A percentile compares a stretch with the other conserved stretches of the same genome.
Conservation (phyloP, 2,888 invertebrate genomes). For the Lypha dubia region DNA sequence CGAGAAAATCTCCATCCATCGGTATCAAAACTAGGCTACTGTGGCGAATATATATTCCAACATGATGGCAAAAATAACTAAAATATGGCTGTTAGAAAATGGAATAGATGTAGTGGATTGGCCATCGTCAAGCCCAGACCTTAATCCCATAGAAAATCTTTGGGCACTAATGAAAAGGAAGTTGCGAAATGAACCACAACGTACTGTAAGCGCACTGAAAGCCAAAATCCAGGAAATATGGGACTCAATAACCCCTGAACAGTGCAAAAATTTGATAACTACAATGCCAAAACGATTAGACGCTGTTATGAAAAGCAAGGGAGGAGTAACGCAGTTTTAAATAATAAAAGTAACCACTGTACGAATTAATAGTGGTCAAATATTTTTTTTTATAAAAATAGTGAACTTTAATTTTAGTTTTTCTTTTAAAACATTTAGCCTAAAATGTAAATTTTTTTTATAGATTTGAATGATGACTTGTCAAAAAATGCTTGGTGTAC, state of each 20-base stretch:
- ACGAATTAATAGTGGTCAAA: too few species aligned
- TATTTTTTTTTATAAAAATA: too few species aligned
- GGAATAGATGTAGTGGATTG: neutral
- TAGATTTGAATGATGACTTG: too few species aligned
- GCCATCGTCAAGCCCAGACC: neutral
- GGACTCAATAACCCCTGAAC: slow-evolving; percentile 7
- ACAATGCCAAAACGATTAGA: slow-evolving; percentile 26
- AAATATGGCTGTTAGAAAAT: slow-evolving; percentile 11
- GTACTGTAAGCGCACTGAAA: slow-evolving; percentile 1
- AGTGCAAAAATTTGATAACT: slow-evolving; percentile 3
- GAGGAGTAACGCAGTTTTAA: too few species aligned
- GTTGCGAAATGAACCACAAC: slow-evolving; percentile 15
- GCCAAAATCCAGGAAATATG: slow-evolving; percentile 9
- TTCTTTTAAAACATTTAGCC: too few species aligned
- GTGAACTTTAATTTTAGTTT: too few species aligned
- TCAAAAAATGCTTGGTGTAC: too few species aligned
- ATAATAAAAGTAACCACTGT: too few species aligned
- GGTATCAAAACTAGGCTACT: slow-evolving; percentile 4
- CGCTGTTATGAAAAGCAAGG: slow-evolving; percentile 5
- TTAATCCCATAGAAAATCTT: neutral
- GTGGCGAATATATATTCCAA: slow-evolving; percentile 11
- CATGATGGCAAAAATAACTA: slow-evolving; percentile 30
- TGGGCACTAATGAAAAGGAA: slow-evolving; percentile 6
- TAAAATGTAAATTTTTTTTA: too few species aligned
- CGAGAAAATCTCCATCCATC: slow-evolving; percentile 11